Base-by-base conservation (phyloP, 2,113 vertebrate species). In the Antigone vipio region DNA sequence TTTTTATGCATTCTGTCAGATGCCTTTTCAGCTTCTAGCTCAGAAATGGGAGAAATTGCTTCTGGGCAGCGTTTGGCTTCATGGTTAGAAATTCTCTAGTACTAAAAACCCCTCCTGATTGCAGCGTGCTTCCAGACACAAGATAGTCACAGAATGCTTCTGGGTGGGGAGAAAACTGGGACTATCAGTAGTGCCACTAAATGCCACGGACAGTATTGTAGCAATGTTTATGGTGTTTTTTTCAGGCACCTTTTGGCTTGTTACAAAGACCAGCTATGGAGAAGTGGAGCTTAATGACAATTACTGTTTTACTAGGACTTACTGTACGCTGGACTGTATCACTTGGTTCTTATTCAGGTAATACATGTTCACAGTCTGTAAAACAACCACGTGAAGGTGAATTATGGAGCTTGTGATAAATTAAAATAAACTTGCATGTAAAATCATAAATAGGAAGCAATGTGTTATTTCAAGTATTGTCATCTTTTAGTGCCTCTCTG, bases 301-400 rank as follows among this genome's bases (percentile, higher is more conserved):
- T 99, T 6, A 93, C 97, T 53, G 98, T 99, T 85, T 92, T 99
- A 40, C 75, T 99, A 12, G 98, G 97, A 6, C 97, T 99, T 18
- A 98, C 96, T 45, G 98, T 98, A 88, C 99, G 99, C 93, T 99
- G 99, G 99, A 89, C 98, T 6, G 98, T 99, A 19, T 99, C 99
- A 20, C 98, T 99, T n/a, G 98, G 98, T 82, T 98, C 99, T 42
- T 99, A 99, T 75, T 99, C 99, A 98, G 99, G 99, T 99, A 95
- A 97, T 47, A 29, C 4, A 7, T 55, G 62, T 88, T 92, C 77
- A 24, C 2, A 15, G 42, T 72, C 93, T 85, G 49, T 68, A 85
- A 63, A 72, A 55, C 42, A 56, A 30, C 55, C 49, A n/a, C 11
- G 0, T 12, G 34, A 47, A 35, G 19, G 44, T 85, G 38, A 73